Evolutionary conservation across 1,140 invertebrate genomes (phyloP), one percentile per base, ranked within the genome.

Genomic region (Andrena cerasifolii): DNA sequence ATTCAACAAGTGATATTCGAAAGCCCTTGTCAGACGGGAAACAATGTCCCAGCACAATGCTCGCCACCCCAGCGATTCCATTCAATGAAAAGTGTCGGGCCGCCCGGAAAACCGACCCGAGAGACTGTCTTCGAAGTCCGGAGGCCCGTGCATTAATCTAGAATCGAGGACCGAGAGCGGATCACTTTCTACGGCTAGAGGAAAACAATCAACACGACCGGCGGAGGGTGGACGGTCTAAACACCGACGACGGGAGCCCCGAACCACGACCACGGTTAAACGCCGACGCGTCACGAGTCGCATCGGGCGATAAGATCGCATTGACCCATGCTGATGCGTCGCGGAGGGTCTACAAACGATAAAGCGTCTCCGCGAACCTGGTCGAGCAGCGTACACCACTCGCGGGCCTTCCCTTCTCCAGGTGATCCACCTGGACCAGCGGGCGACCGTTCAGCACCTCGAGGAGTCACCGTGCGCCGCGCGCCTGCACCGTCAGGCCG

Each of bases 1-100:
- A 77, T 77, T 71, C 75, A 77, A 83, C 79, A 81, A 83, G 79
- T 83, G 82, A 83, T 26, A 28, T 61, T 53, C 40, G 14, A 43
- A 43, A 51, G 14, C 45, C 43, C 45, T 70, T 59, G 74, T 77
- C 66, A 70, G 28, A 33, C n/a, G 45, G 26, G 31, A 16, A 70
- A 70, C 43, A 61, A 49, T 21, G 12, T 26, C 8, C 18, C 36
- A 24, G 18, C n/a, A 28, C 36, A 14, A 54, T 6, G 1, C 24
- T 51, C 45, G 28, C 28, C 10, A 16, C 51, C 47, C 10, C 0
- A 5, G n/a, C 7, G 56, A 40, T 33, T 10, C 36, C 10, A n/a
- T 40, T 21, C 18, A 61, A 40, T 33, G 53, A 26, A 14, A 26
- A 56, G 31, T 24, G 14, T 33, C 5, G 7, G 33, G 33, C 26